These are phyloP conservation scores for Zaprionus capensis DNA, from an alignment of 1,140 invertebrate species.

Conservation along the genomic window DNA sequence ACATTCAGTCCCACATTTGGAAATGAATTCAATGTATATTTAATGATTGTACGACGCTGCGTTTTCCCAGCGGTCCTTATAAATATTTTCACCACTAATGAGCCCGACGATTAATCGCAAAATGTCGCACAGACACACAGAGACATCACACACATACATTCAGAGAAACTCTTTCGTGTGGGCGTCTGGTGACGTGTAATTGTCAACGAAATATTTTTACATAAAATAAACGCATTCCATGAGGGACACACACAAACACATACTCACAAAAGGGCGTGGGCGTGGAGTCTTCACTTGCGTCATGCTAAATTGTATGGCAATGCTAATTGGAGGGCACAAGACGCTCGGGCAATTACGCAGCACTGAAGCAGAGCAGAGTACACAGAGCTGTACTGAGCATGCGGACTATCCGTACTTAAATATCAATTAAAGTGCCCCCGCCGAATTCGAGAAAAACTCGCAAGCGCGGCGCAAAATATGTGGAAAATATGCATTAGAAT, in stretches of 20 bases:
- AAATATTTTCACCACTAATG: constrained; percentile 80
- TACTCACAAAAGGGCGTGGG: background rate
- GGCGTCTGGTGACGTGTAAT: constrained; percentile 60
- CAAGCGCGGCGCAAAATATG: constrained; percentile 51
- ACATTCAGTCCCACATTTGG: constrained; percentile 10
- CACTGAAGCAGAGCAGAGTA: constrained; percentile 1
- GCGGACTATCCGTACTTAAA: constrained; percentile 57
- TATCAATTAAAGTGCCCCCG: constrained; percentile 69
- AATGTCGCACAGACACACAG: constrained; percentile 51
- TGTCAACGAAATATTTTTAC: constrained; percentile 60
- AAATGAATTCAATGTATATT: constrained; percentile 55
- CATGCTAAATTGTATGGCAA: constrained; percentile 54
- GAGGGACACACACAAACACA: constrained; percentile 19
- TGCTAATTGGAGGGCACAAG: constrained; percentile 64
- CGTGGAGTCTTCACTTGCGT: constrained; percentile 50
- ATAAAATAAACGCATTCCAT: constrained; percentile 42
- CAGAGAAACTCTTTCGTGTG: constrained; percentile 25
- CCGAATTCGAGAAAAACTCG: constrained; percentile 20
- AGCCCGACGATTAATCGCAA: constrained; percentile 73
- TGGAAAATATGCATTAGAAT: constrained; percentile 63
- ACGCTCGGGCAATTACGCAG: constrained; percentile 58
- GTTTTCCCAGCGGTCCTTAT: constrained; percentile 64
- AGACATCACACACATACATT: constrained; percentile 7
- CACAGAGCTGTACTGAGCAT: background rate
- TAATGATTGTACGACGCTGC: constrained; percentile 47